These are phyloP conservation scores for Pseudopleuronectes americanus DNA, from an alignment of 2,797 vertebrate species.

Conservation along the genomic window DNA sequence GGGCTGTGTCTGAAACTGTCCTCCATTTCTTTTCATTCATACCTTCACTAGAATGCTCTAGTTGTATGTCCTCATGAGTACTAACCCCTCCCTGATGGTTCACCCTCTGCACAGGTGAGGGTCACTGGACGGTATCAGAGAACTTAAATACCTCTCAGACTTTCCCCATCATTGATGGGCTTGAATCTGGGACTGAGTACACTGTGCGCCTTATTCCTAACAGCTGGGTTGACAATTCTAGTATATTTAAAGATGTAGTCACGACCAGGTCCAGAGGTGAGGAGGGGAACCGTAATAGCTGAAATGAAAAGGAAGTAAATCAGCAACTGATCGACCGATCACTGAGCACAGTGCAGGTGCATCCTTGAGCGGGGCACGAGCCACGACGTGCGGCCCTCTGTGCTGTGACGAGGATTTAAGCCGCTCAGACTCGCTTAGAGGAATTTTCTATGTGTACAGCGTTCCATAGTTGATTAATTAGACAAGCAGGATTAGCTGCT, in stretches of 20 bases:
- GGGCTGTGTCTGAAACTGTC: not conserved
- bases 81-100: slow-evolving; percentile 44
- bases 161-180: slow-evolving; percentile 88
- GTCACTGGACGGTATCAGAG: slow-evolving; percentile 87
- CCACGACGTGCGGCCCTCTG: slow-evolving; percentile 36
- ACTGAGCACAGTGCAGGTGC: slow-evolving; percentile 17
- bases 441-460: slow-evolving; percentile 80
- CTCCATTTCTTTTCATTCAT: slow-evolving; percentile 18
- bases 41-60: slow-evolving; percentile 3
- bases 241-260: slow-evolving; percentile 94
- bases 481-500: slow-evolving; percentile 82
- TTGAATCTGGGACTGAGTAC: slow-evolving; percentile 88
- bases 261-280: slow-evolving; percentile 91
- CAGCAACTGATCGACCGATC: slow-evolving; percentile 29
- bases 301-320: not conserved
- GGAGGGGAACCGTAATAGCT: slow-evolving; percentile 51
- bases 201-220: slow-evolving; percentile 90
- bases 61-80: slow-evolving; percentile 31
- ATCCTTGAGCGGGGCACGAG: slow-evolving; percentile 66
- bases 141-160: slow-evolving; percentile 87
- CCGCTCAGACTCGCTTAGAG: slow-evolving; percentile 37
- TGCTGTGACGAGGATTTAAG: slow-evolving; percentile 62
- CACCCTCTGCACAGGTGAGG: slow-evolving; percentile 84
- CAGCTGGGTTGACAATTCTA: slow-evolving; percentile 90
- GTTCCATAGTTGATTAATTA: slow-evolving; percentile 81